These are phyloP conservation scores for Herpetotheres cachinnans DNA, from an alignment of 2,113 vertebrate genomes.

Conservation along the genomic window DNA sequence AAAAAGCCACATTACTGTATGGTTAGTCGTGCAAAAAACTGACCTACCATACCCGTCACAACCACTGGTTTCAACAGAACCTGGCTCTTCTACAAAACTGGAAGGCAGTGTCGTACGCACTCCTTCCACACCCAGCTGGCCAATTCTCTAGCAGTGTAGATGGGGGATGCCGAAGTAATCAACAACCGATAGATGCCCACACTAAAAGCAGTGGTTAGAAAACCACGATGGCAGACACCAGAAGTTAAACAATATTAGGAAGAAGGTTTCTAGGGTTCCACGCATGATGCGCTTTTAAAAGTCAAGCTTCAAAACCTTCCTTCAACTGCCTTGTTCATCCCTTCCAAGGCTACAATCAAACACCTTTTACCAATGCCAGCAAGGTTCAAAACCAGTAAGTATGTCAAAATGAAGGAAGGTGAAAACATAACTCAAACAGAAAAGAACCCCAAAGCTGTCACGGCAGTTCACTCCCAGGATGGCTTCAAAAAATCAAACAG, in stretches of 20 bases:
- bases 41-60: neutral
- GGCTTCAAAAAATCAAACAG: neutral
- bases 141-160: neutral
- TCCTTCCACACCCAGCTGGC: neutral
- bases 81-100: neutral
- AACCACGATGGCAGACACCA: neutral
- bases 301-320: neutral
- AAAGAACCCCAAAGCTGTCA: neutral
- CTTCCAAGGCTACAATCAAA: neutral
- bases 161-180: neutral
- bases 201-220: neutral
- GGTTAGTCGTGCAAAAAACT: neutral
- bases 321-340: neutral
- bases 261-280: neutral
- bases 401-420: neutral
- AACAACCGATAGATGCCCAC: fast-evolving
- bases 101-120: fast-evolving
- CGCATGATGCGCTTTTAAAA: neutral
- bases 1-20: neutral
- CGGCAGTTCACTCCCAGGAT: neutral
- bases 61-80: neutral
- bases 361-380: too few relatives aligned
- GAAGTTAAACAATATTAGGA: neutral
- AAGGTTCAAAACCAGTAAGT: neutral
- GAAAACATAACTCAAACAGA: neutral